Percentiles rank a stretch among this genome's conserved stretches.
These are phyloP conservation scores for Parauchenoglanis punctatus DNA, from an alignment of 2,797 vertebrate species.

Conservation along the genomic window DNA sequence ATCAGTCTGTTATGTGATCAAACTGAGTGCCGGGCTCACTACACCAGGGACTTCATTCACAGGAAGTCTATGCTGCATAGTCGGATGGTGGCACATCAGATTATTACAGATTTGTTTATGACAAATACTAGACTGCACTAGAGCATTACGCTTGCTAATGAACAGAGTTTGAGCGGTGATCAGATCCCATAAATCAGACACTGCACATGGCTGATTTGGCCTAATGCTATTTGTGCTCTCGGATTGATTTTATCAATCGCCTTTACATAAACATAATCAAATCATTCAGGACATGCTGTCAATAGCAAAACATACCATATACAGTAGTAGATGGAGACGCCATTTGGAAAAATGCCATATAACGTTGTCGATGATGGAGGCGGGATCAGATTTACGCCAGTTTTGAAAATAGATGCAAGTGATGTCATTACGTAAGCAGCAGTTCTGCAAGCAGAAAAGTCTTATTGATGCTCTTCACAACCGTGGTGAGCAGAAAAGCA, in stretches of 20 bases:
- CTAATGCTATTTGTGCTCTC: slow-evolving; percentile 8
- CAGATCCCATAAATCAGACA: slow-evolving; percentile 36
- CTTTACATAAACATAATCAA: slow-evolving; percentile 12
- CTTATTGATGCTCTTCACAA: background rate
- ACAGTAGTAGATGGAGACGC: background rate
- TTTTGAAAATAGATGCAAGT: background rate
- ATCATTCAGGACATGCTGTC: slow-evolving; percentile 25
- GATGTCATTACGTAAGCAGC: background rate
- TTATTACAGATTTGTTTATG: slow-evolving; percentile 23
- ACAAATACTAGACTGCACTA: slow-evolving; percentile 18
- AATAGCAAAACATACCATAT: background rate
- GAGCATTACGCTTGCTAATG: slow-evolving; percentile 24
- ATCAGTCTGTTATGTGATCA: slow-evolving; percentile 79
- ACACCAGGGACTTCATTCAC: slow-evolving; percentile 65
- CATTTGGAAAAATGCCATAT: background rate
- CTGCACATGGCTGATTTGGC: slow-evolving; percentile 20
- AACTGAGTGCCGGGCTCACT: slow-evolving; percentile 62
- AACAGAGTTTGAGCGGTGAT: slow-evolving; percentile 18
- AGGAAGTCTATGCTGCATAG: slow-evolving; percentile 37
- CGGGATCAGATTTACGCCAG: background rate
- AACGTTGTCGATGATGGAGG: background rate
- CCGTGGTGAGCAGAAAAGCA: background rate
- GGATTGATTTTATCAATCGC: slow-evolving; percentile 29
- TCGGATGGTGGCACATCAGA: slow-evolving; percentile 23
- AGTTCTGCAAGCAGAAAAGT: background rate